Evolutionary conservation across 2,113 vertebrate genomes (phyloP).

Genomic region (Laticauda laticaudata): DNA sequence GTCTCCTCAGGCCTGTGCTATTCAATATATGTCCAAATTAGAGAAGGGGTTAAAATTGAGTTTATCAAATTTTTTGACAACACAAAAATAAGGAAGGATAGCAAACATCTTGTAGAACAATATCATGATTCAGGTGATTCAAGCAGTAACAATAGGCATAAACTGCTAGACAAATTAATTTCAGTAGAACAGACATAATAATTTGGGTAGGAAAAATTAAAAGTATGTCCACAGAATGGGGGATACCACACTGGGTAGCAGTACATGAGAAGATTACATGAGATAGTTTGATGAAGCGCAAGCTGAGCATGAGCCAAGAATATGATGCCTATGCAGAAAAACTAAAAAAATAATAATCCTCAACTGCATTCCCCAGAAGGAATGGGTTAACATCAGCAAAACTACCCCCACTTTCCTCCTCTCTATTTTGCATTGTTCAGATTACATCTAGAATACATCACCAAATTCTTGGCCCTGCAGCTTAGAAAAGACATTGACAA

Average conservation of each 20-base stretch:
- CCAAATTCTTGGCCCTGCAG: background rate
- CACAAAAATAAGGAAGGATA: background rate
- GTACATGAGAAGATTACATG: background rate
- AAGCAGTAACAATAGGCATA: background rate
- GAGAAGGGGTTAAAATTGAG: background rate
- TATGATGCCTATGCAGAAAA: background rate
- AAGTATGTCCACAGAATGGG: background rate
- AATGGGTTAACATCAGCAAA: background rate
- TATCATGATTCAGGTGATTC: no score
- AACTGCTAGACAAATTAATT: background rate
- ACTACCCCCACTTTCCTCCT: background rate
- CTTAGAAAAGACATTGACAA: background rate
- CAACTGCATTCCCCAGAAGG: background rate
- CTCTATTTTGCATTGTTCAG: background rate
- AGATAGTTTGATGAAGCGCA: background rate
- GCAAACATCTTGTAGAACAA: background rate
- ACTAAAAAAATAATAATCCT: background rate
- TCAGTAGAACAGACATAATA: background rate
- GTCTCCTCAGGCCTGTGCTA: background rate
- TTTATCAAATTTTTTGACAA: background rate
- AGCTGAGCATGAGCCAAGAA: background rate
- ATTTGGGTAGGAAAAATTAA: background rate
- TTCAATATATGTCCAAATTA: background rate
- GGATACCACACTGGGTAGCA: background rate
- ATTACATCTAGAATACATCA: background rate